These are phyloP conservation scores for Syngnathus floridae DNA, from an alignment of 2,113 vertebrate genomes.

Conservation along the genomic window DNA sequence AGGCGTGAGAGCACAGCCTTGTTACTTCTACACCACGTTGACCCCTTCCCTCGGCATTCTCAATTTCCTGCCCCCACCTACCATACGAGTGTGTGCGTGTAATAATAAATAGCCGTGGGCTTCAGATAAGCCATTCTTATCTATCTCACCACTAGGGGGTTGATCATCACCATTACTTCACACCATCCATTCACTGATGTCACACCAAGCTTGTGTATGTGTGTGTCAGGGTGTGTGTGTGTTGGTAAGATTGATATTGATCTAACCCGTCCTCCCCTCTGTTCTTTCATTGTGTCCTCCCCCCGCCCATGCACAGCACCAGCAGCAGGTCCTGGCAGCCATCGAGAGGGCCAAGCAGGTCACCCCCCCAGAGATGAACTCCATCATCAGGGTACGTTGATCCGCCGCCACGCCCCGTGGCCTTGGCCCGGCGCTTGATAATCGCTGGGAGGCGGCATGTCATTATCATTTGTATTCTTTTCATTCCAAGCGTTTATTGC, in stretches of 20 bases:
- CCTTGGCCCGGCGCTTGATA: conserved; percentile 5
- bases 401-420: conserved; percentile 12
- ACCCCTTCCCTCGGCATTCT: conserved; percentile 42
- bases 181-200: conserved; percentile 48
- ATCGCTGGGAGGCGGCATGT: conserved; percentile 19
- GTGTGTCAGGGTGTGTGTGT: conserved; percentile 19
- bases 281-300: conserved; percentile 50
- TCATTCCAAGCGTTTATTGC: not conserved
- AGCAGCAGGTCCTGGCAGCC: conserved; percentile 96
- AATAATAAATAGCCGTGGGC: conserved; percentile 58
- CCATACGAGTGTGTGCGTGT: conserved; percentile 31
- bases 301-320: conserved; percentile 74
- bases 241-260: conserved; percentile 62
- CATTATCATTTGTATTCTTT: conserved; percentile 12
- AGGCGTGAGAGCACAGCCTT: conserved; percentile 57
- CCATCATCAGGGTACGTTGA: conserved; percentile 90
- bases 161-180: conserved; percentile 61
- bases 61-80: conserved; percentile 13
- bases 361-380: conserved; percentile 95
- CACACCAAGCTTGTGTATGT: conserved; percentile 23
- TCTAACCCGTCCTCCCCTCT: conserved; percentile 46
- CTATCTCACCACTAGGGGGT: conserved; percentile 59
- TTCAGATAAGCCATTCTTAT: conserved; percentile 68
- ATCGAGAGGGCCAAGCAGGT: conserved; percentile 98
- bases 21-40: conserved; percentile 50